Conservation (phyloP, 2,797 vertebrate species). For the Botia almorhae region DNA sequence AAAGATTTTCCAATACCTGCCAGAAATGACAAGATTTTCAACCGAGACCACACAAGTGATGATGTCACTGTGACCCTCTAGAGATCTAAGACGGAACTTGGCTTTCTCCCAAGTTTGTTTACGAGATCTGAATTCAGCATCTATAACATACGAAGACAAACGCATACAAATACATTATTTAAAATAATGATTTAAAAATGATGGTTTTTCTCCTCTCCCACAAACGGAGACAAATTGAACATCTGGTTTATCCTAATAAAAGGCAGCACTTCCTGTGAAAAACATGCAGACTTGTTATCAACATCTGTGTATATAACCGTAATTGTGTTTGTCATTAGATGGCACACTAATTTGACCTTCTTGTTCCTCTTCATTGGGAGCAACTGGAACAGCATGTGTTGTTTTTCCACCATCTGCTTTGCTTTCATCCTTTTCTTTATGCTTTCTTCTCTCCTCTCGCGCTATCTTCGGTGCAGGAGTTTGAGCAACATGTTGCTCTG, state of each 20-base stretch:
- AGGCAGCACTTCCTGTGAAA: conserved; percentile 36
- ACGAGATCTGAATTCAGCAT: conserved; percentile 69
- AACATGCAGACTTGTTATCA: conserved; percentile 19
- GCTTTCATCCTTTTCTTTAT: conserved; percentile 11
- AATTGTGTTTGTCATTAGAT: conserved; percentile 38
- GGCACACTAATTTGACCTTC: conserved; percentile 43
- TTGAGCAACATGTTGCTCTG: conserved; percentile 68
- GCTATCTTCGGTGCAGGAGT: conserved; percentile 74
- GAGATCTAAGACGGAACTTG: conserved; percentile 77
- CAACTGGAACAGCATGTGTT: conserved; percentile 43
- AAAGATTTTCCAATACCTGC: conserved; percentile 72
- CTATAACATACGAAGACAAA: conserved; percentile 60
- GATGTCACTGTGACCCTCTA: conserved; percentile 84
- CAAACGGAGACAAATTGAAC: conserved; percentile 12
- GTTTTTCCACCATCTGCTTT: conserved; percentile 23
- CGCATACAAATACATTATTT: background rate
- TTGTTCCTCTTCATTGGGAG: conserved; percentile 37
- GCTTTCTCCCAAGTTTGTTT: conserved; percentile 76
- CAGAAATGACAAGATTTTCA: conserved; percentile 82
- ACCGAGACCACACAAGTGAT: conserved; percentile 80
- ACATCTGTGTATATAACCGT: conserved; percentile 31
- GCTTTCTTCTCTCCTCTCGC: conserved; percentile 46
- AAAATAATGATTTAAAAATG: background rate
- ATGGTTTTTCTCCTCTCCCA: background rate
- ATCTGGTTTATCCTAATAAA: conserved; percentile 21